phyloP scores from a whole-genome alignment of 2,888 invertebrate species.

The Germaria angustata region DNA sequence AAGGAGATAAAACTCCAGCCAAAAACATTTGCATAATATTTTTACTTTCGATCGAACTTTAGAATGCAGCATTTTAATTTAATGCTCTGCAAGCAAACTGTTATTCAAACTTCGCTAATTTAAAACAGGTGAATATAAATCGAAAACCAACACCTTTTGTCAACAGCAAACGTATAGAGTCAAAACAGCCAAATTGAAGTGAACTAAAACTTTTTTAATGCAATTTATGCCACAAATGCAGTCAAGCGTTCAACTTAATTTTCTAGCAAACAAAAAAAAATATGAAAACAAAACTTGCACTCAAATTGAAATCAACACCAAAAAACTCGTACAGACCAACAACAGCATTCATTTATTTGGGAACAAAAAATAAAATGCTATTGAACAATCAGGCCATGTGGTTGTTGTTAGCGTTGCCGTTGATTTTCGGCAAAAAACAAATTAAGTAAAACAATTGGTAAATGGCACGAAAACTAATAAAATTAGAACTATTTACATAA shows the following conservation, averaged over 20 bases:
- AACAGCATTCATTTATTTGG: slow-evolving; percentile 18
- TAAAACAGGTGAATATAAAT: slow-evolving; percentile 4
- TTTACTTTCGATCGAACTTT: slow-evolving; percentile 31
- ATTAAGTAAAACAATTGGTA: slow-evolving; percentile 17
- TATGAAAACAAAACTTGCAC: slow-evolving; percentile 7
- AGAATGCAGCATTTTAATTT: not conserved
- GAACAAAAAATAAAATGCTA: slow-evolving; percentile 1
- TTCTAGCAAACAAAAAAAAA: slow-evolving; percentile 25
- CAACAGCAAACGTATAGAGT: slow-evolving; percentile 21
- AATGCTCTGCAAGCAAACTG: slow-evolving; percentile 14
- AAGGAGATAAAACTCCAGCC: not conserved
- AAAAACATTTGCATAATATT: slow-evolving; percentile 19
- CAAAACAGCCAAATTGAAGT: slow-evolving; percentile 21
- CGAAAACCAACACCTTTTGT: slow-evolving; percentile 42
- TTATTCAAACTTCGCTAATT: slow-evolving; percentile 43
- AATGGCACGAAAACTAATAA: slow-evolving; percentile 44
- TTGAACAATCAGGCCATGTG: slow-evolving; percentile 24
- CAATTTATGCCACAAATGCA: slow-evolving; percentile 58
- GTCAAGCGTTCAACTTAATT: slow-evolving; percentile 55
- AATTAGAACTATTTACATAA: slow-evolving; percentile 37
- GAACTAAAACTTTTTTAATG: slow-evolving; percentile 22
- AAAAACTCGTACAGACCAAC: not conserved
- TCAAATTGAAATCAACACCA: slow-evolving; percentile 12
- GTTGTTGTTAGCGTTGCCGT: slow-evolving; percentile 14
- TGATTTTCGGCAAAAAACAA: slow-evolving; percentile 12